Conservation (phyloP, 2,113 vertebrate genomes). For the Pandion haliaetus region DNA sequence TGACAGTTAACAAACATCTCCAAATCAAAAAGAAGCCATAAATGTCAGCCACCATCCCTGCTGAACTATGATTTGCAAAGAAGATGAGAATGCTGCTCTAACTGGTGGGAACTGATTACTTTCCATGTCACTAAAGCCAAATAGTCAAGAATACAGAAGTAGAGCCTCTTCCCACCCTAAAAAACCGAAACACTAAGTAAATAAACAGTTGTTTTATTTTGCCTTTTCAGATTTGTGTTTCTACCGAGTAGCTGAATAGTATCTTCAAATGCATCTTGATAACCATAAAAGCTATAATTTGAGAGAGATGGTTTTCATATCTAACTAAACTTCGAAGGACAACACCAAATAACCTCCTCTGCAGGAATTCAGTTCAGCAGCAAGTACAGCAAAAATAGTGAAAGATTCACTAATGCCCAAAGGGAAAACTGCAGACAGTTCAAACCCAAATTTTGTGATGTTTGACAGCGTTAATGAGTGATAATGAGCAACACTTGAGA, state of each 20-base stretch:
- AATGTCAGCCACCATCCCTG: not conserved
- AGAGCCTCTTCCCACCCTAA: not conserved
- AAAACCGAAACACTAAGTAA: not conserved
- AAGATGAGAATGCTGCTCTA: not conserved
- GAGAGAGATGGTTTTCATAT: not conserved
- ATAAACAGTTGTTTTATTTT: not conserved
- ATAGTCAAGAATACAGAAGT: not conserved
- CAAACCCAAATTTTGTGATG: not conserved
- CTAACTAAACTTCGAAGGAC: not conserved
- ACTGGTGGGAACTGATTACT: not conserved
- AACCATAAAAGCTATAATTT: not conserved
- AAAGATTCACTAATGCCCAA: not conserved
- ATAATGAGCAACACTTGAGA: constrained; percentile 12
- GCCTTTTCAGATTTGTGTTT: not conserved
- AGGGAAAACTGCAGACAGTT: not conserved
- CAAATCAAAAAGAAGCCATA: not conserved
- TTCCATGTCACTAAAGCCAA: not conserved
- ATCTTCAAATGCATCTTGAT: not conserved
- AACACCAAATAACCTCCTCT: not conserved
- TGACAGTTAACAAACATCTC: not conserved
- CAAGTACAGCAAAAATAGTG: not conserved
- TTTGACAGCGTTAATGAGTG: constrained; percentile 2
- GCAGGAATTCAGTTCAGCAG: not conserved
- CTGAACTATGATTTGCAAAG: not conserved
- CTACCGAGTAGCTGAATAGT: not conserved